These are phyloP conservation scores for Chanos chanos DNA, from an alignment of 2,797 vertebrate species.

Conservation along the genomic window DNA sequence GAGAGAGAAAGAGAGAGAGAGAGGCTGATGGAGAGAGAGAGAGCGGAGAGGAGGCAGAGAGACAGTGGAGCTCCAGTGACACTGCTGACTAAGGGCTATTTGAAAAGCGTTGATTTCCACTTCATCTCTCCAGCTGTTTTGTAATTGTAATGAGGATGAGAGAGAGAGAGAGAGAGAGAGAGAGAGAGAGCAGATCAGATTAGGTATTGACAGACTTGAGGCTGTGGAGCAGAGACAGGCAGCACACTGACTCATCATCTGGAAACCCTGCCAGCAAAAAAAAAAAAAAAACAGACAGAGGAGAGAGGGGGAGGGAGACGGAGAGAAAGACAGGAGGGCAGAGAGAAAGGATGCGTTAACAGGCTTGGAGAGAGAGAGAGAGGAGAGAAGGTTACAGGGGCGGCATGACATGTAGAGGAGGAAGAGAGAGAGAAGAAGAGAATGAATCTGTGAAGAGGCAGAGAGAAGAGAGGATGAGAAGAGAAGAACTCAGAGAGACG, in stretches of 20 bases:
- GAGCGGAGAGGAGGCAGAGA: conserved; percentile 25
- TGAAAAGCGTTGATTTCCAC: conserved; percentile 53
- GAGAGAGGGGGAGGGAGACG: conserved; percentile 1
- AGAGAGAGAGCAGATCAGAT: conserved; percentile 46
- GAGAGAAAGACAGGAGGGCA: conserved; percentile 4
- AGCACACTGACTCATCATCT: conserved; percentile 47
- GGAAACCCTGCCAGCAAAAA: conserved; percentile 30
- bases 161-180: conserved; percentile 23
- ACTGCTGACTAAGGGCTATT: conserved; percentile 52
- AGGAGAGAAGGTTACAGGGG: conserved; percentile 1
- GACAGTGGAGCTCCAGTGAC: conserved; percentile 18
- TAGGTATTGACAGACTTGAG: conserved; percentile 56
- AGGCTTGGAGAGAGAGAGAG: neutral
- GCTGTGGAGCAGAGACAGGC: conserved; percentile 38
- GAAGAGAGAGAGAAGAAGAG: neutral
- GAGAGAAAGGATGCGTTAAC: conserved; percentile 1
- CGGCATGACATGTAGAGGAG: neutral
- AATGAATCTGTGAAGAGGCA: neutral
- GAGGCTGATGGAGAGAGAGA: neutral
- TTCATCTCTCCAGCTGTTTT: conserved; percentile 52
- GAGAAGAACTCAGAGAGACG: neutral
- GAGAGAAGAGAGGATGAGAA: neutral
- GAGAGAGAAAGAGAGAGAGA: neutral
- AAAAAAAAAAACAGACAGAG: conserved; percentile 32
- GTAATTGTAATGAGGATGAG: conserved; percentile 53